Percentiles rank a stretch among this genome's conserved stretches.
These are phyloP conservation scores for Eledona agricola DNA, from an alignment of 2,888 invertebrate species.

Conservation along the genomic window DNA sequence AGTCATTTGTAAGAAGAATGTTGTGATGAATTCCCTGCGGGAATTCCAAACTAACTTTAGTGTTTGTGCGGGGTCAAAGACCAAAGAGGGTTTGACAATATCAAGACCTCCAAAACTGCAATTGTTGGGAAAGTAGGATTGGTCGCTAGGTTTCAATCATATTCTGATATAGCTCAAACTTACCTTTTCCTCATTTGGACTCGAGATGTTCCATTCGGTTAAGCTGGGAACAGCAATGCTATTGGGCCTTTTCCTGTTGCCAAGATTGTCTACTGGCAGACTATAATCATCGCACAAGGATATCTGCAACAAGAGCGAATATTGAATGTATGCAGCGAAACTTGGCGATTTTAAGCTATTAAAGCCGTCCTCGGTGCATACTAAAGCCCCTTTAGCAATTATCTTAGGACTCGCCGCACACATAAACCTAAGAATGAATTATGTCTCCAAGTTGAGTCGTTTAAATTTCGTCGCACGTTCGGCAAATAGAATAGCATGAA, in stretches of 20 bases:
- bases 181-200: conserved; percentile 66
- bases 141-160: too few relatives aligned
- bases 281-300: conserved; percentile 88
- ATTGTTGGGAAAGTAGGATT: too few relatives aligned
- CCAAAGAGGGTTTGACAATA: too few relatives aligned
- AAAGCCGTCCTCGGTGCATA: conserved; percentile 10
- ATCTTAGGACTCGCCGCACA: conserved; percentile 22
- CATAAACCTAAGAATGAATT: conserved; percentile 51
- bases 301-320: conserved; percentile 69
- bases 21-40: too few relatives aligned
- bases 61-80: too few relatives aligned
- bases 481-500: conserved; percentile 42
- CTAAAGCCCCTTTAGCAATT: conserved; percentile 25
- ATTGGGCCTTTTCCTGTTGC: conserved; percentile 72
- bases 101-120: too few relatives aligned
- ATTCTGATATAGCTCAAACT: too few relatives aligned
- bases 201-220: conserved; percentile 69
- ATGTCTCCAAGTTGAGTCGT: conserved; percentile 48
- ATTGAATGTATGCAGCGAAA: conserved; percentile 3
- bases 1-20: too few relatives aligned
- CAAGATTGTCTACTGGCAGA: conserved; percentile 83
- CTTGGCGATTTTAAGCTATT: conserved; percentile 21
- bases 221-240: conserved; percentile 69
- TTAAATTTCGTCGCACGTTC: conserved; percentile 47
- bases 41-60: too few relatives aligned